Conservation (phyloP, 2,113 vertebrate genomes). For the Rhynchopsitta pachyrhyncha region DNA sequence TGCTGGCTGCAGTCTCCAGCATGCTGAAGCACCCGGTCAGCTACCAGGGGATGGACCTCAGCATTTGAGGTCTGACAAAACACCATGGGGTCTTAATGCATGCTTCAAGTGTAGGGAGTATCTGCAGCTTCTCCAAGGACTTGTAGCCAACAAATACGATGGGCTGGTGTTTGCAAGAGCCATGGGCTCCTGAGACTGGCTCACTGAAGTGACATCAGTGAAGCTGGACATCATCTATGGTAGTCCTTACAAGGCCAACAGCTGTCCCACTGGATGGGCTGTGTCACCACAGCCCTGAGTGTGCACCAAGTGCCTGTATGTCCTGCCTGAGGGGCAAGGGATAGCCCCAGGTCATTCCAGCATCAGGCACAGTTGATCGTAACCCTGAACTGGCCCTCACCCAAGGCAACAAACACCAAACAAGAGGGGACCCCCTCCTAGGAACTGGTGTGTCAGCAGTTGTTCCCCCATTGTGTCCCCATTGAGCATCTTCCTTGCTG, state of each 20-base stretch:
- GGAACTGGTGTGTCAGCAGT: not conserved
- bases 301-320: not conserved
- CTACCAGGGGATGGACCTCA: not conserved
- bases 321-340: not conserved
- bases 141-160: not conserved
- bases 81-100: not conserved
- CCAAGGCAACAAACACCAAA: not conserved
- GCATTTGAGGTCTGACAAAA: not conserved
- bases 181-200: fast-evolving
- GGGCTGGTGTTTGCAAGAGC: not conserved
- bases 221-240: not conserved
- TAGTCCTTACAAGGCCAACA: not conserved
- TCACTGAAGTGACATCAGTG: not conserved
- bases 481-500: fast-evolving
- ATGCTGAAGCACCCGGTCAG: fast-evolving
- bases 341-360: not conserved
- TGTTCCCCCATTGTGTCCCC: not conserved
- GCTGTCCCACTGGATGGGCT: not conserved
- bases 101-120: not conserved
- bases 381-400: not conserved
- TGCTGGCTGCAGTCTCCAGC: not conserved
- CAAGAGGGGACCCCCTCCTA: not conserved
- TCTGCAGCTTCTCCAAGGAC: not conserved
- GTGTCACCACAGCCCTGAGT: fast-evolving
- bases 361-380: not conserved